phyloP scores from a whole-genome alignment of 2,113 vertebrate genomes.

The Lanius collurio region DNA sequence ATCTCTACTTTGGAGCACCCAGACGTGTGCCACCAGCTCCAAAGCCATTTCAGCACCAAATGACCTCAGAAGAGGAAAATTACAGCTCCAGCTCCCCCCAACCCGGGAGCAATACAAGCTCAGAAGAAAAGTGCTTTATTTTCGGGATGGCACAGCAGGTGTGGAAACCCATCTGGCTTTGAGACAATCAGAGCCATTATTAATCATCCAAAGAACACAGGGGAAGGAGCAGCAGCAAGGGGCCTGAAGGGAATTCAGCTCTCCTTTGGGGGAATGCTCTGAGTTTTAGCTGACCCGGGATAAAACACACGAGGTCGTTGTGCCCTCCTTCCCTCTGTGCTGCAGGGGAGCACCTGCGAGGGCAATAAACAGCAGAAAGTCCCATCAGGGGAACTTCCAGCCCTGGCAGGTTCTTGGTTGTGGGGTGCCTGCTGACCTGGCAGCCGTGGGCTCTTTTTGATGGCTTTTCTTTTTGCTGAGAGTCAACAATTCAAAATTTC shows the following conservation, averaged over 20 bases:
- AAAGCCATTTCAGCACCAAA: neutral
- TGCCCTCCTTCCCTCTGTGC: neutral
- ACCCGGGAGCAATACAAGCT: neutral
- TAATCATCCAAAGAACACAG: neutral
- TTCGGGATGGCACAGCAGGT: neutral
- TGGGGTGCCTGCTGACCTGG: neutral
- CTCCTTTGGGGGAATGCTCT: neutral
- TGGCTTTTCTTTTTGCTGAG: neutral
- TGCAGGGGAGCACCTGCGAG: neutral
- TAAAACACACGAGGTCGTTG: accelerated
- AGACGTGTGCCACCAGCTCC: neutral
- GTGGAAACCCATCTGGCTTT: neutral
- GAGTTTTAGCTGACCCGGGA: neutral
- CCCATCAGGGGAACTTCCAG: neutral
- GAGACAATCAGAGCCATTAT: neutral
- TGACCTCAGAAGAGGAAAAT: neutral
- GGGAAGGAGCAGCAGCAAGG: neutral
- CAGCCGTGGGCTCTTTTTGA: neutral
- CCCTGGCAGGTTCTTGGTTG: neutral
- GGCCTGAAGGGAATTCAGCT: neutral
- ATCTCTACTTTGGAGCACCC: neutral
- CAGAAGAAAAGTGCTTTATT: neutral
- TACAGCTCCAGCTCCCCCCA: neutral
- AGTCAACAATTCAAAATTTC: neutral
- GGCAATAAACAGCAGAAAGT: neutral